Conservation (phyloP, 53 echinoderm and acorn worm genomes). For the Apostichopus leukothele region DNA sequence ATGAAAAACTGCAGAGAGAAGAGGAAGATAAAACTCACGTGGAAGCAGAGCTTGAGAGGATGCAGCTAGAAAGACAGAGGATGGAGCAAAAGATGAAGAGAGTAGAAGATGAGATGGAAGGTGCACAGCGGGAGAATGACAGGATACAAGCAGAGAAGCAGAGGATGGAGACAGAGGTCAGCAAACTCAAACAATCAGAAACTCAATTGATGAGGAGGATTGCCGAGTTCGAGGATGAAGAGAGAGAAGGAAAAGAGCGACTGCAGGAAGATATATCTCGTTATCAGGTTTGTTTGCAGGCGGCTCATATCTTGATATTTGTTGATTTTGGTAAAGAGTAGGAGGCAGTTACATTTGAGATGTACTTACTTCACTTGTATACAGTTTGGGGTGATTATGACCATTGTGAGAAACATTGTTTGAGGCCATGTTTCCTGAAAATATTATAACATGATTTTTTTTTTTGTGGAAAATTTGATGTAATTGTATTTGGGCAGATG, state of each 20-base stretch:
- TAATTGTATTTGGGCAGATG: too few species aligned
- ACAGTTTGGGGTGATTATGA: too few species aligned
- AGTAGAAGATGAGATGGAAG: neutral
- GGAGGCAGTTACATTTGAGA: too few species aligned
- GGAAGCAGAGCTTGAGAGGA: neutral
- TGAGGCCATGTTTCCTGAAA: too few species aligned
- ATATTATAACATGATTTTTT: too few species aligned
- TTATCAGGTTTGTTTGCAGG: neutral
- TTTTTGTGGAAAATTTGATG: too few species aligned
- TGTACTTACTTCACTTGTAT: too few species aligned
- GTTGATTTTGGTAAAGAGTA: too few species aligned
- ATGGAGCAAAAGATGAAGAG: conserved; percentile 14
- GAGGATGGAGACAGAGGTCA: conserved; percentile 4
- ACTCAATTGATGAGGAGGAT: neutral
- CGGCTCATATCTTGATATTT: too few species aligned
- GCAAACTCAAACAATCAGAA: neutral
- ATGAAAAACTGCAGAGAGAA: neutral
- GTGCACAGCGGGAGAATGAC: neutral
- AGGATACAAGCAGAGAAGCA: neutral
- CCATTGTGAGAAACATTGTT: too few species aligned
- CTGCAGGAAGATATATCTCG: neutral
- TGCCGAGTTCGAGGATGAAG: neutral
- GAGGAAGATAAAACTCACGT: neutral
- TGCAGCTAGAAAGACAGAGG: neutral
- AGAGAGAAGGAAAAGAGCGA: neutral